Percentiles rank a stretch among this genome's conserved stretches.
Conservation (phyloP, 2,888 invertebrate genomes). For the Melinaea menophilus region DNA sequence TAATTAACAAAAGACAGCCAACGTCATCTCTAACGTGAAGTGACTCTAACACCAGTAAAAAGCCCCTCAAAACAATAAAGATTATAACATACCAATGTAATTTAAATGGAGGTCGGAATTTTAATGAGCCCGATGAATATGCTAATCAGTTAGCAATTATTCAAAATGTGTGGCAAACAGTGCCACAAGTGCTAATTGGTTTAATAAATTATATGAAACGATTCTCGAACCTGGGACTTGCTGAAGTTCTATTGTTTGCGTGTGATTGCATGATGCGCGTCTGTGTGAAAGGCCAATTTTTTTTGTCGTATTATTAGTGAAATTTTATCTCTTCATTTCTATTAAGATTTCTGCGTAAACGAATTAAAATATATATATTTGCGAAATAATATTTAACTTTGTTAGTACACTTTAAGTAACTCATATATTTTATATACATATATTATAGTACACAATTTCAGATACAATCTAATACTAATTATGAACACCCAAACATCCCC, state of each 20-base stretch:
- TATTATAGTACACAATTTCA: too few species aligned
- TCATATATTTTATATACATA: too few species aligned
- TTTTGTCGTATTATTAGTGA: too few species aligned
- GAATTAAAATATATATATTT: too few species aligned
- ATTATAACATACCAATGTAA: constrained; percentile 29
- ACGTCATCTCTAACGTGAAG: background rate
- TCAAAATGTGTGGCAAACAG: constrained; percentile 31
- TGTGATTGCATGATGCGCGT: background rate
- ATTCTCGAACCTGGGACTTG: background rate
- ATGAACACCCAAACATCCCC: too few species aligned
- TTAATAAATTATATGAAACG: constrained; percentile 1
- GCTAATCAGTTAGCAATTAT: constrained; percentile 35
- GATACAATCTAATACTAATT: too few species aligned
- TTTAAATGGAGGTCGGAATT: constrained; percentile 34
- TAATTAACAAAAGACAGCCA: too few species aligned
- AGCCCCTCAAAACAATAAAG: constrained; percentile 16
- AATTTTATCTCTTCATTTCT: too few species aligned
- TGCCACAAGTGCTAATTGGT: constrained; percentile 12
- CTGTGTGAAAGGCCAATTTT: too few species aligned
- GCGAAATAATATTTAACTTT: too few species aligned
- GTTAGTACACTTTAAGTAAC: too few species aligned
- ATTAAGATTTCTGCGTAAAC: too few species aligned
- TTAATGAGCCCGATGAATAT: constrained; percentile 37
- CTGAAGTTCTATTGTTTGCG: background rate
- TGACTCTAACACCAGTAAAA: constrained; percentile 13